These are phyloP conservation scores for zebrafish (Danio rerio) DNA, from an alignment of 2,113 vertebrate genomes.

Conservation along the genomic window GRCz12tu NC_133195.1:8366501-8367000, in stretches of 20 bases:
- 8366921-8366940: too few relatives aligned
- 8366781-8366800: too few relatives aligned
- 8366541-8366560: slow-evolving; percentile 10
- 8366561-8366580: neutral
- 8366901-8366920: neutral
- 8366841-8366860: neutral
- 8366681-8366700: too few relatives aligned
- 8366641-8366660: neutral
- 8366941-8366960: too few relatives aligned
- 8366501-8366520: slow-evolving; percentile 17
- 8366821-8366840: neutral
- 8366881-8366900: neutral
- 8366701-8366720: too few relatives aligned
- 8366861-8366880: neutral
- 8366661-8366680: too few relatives aligned
- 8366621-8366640: neutral
- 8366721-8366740: neutral
- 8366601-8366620: neutral
- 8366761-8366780: too few relatives aligned
- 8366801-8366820: too few relatives aligned
- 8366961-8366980: too few relatives aligned
- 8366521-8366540: slow-evolving; percentile 23
- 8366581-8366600: neutral
- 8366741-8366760: too few relatives aligned
- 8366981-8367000: too few relatives aligned